Evolutionary conservation across 2,888 invertebrate genomes (phyloP), one percentile per base, ranked within the genome.

Genomic region (Molorchus minor): DNA sequence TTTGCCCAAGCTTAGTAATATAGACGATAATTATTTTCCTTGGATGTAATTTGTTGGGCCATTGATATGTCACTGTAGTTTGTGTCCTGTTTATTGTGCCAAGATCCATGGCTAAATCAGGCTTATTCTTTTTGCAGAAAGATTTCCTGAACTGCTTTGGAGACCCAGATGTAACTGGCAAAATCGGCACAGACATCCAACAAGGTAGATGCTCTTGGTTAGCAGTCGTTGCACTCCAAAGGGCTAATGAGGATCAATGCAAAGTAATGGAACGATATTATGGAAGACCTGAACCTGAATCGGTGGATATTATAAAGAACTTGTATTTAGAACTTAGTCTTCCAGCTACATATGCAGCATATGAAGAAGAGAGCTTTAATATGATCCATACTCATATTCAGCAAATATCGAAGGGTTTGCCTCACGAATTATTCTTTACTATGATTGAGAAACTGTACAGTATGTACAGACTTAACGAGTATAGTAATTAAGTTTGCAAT

Each of bases 151-250:
- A 97, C 78, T 95, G 94, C 77, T 98, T 91, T 78, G 97, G 96
- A 0, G 89, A 95, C 77, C 87, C 91, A 15, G 83, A 86, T 10
- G 84, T 92, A 1, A 96, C 91, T 0, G 98, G 98, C 7, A 99
- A 98, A 82, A 83, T 87, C 25, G 94, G 96, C 20, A 93, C 90
- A 0, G 97, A 98, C 77, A 97, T 99, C 69, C 87, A 92, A 81
- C 95, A 97, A 71, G 96, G 96, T 25, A 98, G 98, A 82, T 98
- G 98, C 81, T 89, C 95, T 0, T 99, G 98, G 98, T 82, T 97
- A 29, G 88, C 93, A 1, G 93, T 96, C 0, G 91, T 93, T 1
- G 96, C 96, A 7, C 82, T 96, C 60, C 91, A 94, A 78, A 85
- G 91, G 51, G 92, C 90, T 0, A 86, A 85, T 45, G 83, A 87